phyloP scores from a whole-genome alignment of 2,113 vertebrate species.

The Thymallus thymallus region DNA sequence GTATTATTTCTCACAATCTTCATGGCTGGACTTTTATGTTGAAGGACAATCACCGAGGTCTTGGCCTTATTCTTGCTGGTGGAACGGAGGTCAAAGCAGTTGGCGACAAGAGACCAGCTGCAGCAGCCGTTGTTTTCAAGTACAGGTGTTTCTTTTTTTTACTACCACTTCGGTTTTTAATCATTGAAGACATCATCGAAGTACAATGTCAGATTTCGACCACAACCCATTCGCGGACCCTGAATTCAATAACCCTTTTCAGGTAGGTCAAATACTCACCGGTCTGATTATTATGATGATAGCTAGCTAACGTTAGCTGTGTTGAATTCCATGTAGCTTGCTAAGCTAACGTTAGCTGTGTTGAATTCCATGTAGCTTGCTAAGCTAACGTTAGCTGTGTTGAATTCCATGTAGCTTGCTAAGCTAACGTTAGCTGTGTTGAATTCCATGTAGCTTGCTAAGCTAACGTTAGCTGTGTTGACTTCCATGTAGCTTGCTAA shows the following conservation, averaged over 20 bases:
- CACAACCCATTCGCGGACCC: conserved; percentile 93
- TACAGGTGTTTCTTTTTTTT: neutral
- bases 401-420: too few relatives aligned
- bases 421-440: neutral
- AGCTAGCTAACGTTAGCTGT: neutral
- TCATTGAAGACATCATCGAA: neutral
- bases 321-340: too few relatives aligned
- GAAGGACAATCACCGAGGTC: too few relatives aligned
- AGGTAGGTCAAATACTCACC: conserved; percentile 73
- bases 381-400: neutral
- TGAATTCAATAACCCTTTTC: conserved; percentile 89
- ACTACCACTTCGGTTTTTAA: conserved; percentile 23
- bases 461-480: neutral
- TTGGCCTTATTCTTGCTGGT: neutral
- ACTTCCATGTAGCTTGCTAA: too few relatives aligned
- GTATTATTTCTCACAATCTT: too few relatives aligned
- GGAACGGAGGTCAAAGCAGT: neutral
- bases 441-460: too few relatives aligned
- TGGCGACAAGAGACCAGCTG: neutral
- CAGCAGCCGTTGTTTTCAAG: neutral
- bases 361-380: too few relatives aligned
- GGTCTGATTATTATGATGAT: neutral
- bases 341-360: neutral
- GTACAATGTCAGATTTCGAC: conserved; percentile 90
- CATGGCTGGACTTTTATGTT: too few relatives aligned